Evolutionary conservation across 2,888 invertebrate species (phyloP), one percentile per base, ranked within the genome.

Genomic region (Himalopsyche japonica): DNA sequence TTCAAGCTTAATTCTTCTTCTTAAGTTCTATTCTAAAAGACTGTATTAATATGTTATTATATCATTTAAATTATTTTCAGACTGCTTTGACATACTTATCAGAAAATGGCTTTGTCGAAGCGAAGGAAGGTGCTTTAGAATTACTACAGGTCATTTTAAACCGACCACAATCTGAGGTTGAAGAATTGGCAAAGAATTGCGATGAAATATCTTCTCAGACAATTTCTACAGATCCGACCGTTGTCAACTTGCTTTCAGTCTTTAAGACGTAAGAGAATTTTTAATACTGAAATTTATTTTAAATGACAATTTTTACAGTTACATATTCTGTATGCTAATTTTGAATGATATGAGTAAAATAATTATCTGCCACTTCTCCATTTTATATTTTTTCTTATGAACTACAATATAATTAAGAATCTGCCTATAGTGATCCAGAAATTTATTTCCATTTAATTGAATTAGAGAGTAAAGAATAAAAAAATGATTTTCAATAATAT

Each of bases 61-160:
- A 18, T 32, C 34, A 47, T 79, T 64, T 43, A 18, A 7, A 43
- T 57, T 49, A 7, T 64, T 34, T 85, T 27, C 76, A 92, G 92
- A 87, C 88, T 32, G 90, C 91, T 6, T 89, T 92, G 24, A 87
- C 90, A 0, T 92, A 92, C 88, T 88, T 92, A 82, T 90, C 92
- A 0, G 91, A 92, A 86, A 90, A 90, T 83, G 92, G 92, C 0
- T 92, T 91, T 87, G 90, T 91, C 1, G 92, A 92, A 82, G 91
- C 92, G 0, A 77, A 88, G 1, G 6, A 89, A 0, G 91, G 91
- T 2, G 89, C 91, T 79, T 89, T 90, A 12, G 88, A 89, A 43
- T 89, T 90, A 0, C 87, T 92, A 24, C 87, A 89, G 64, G 88
- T 88, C 64, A 90, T 92, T 88, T 88, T 92, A 83, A 92, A 92